These are phyloP conservation scores for Anisognathus igniventris DNA, from an alignment of 2,797 vertebrate genomes.

Conservation along the genomic window DNA sequence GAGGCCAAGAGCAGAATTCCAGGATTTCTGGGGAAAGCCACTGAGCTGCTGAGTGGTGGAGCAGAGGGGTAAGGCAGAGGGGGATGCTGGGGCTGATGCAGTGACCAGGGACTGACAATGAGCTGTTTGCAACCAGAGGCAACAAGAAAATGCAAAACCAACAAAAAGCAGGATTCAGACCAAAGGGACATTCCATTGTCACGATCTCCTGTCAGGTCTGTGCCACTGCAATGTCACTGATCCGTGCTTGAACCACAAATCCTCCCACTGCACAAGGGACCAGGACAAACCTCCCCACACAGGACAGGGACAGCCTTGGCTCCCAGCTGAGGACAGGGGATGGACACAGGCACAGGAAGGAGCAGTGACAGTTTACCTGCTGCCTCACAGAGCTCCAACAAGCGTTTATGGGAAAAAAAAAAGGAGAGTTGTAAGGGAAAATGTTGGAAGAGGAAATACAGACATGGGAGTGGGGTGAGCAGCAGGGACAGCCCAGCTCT, in stretches of 20 bases:
- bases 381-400: background rate
- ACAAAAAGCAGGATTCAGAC: background rate
- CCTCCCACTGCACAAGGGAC: background rate
- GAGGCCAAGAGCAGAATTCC: background rate
- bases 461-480: accelerated
- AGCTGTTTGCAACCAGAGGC: background rate
- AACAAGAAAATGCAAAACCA: background rate
- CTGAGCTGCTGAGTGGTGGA: background rate
- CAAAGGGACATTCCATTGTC: background rate
- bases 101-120: background rate
- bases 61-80: background rate
- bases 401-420: background rate
- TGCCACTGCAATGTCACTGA: background rate
- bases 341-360: background rate
- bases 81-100: background rate
- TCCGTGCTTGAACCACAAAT: background rate
- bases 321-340: background rate
- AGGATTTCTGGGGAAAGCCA: background rate
- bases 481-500: background rate
- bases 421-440: background rate
- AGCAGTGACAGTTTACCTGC: background rate
- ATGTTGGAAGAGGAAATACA: background rate
- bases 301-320: background rate
- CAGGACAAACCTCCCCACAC: background rate
- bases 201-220: accelerated